These are phyloP conservation scores for Ichneumoninae sp. DNA, from an alignment of 2,888 invertebrate genomes.

Conservation along the genomic window DNA sequence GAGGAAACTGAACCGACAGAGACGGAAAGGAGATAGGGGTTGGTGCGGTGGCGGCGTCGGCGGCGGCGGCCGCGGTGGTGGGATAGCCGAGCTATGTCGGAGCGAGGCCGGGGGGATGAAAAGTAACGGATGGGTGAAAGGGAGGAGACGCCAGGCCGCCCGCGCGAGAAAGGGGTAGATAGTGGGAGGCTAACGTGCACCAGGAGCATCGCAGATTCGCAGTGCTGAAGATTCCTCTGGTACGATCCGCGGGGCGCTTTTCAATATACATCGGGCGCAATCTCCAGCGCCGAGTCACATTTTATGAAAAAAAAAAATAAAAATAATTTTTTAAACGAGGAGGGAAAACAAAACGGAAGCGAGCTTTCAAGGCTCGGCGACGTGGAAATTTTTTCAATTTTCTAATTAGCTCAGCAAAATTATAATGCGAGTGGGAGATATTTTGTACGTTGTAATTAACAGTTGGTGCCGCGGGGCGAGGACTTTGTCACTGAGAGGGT, in stretches of 20 bases:
- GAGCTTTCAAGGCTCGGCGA: background rate
- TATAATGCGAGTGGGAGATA: background rate
- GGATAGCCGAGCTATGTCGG: slow-evolving; percentile 21
- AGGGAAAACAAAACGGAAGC: background rate
- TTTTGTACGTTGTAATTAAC: background rate
- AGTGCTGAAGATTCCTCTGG: slow-evolving; percentile 77
- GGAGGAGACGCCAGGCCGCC: slow-evolving; percentile 67
- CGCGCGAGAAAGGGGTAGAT: slow-evolving; percentile 50
- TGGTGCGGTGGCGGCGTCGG: slow-evolving; percentile 48
- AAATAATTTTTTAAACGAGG: background rate
- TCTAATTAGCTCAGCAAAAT: slow-evolving; percentile 1
- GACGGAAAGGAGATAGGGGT: slow-evolving; percentile 60
- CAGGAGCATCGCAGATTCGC: slow-evolving; percentile 67
- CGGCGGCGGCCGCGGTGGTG: slow-evolving; percentile 38
- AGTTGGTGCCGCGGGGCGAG: background rate
- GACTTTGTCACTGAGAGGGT: background rate
- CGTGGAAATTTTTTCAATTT: background rate
- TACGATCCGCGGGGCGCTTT: slow-evolving; percentile 73
- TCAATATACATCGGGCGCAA: slow-evolving; percentile 26
- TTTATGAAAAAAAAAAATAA: no score
- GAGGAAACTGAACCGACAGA: slow-evolving; percentile 51
- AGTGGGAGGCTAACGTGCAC: slow-evolving; percentile 52
- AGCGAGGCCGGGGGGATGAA: slow-evolving; percentile 52
- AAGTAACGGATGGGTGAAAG: slow-evolving; percentile 67
- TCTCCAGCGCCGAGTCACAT: background rate